Base-by-base conservation (phyloP, 2,797 vertebrate genomes). In the Neopelma chrysocephalum region DNA sequence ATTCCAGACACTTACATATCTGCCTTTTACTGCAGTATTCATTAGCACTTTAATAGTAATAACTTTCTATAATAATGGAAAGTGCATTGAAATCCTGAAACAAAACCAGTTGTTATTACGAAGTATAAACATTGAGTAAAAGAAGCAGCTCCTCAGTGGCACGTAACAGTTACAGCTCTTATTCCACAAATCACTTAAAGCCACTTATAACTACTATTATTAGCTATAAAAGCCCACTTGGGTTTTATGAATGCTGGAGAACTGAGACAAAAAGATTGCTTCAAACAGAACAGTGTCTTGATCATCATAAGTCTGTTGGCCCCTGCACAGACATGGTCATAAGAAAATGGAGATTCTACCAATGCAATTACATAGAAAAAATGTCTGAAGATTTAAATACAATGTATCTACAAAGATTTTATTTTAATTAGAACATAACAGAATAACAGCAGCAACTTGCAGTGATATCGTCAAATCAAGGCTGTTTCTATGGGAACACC, bases 401-500 rank as follows among this genome's bases (percentile, higher is more conserved):
- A 93, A 71, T 96, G 68, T 86, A 94, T 87, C 83, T 64, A 66
- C 8, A 62, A 92, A 83, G 84, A 87, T 91, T 95, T 96, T 87
- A 71, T 94, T 96, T 95, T 93, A 92, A 95, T 94, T 93, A 96
- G 93, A 96, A 90, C 87, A 90, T 83, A 94, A 85, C 77, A 94
- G 96, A 97, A 85, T 61, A 96, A 95, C 87, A 92, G 87, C 85
- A 96, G 95, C 89, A 94, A 95, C 91, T 97, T 96, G 84, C 93
- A 96, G 94, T 95, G 96, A 96, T 95, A 92, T 94, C 92, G 77
- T 79, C 95, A 97, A 96, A 96, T 96, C 96, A 96, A 97, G 94
- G 90, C 96, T 96, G 98, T 98, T 98, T 98, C 98, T 96, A 98
- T 98, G 96, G 97, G 94, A 97, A 98, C 97, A 57, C 87, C 88